Conservation (phyloP, 2,797 vertebrate species). For the Glyptemys insculpta region DNA sequence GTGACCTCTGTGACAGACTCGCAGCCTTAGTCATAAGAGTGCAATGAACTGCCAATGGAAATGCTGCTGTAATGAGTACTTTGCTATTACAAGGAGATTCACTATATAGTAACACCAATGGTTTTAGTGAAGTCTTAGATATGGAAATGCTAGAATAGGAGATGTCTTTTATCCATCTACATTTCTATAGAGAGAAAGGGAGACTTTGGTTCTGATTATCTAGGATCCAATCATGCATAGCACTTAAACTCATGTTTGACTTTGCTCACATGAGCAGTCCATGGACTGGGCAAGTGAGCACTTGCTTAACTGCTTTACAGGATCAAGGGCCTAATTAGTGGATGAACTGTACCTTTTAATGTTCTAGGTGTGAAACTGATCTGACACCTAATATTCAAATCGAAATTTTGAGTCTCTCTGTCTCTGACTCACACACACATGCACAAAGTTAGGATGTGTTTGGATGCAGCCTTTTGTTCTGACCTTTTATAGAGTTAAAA, state of each 20-base stretch:
- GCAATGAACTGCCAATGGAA: slow-evolving; percentile 68
- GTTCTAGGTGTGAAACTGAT: background rate
- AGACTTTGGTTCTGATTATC: slow-evolving; percentile 49
- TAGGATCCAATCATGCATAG: slow-evolving; percentile 53
- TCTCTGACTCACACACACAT: background rate
- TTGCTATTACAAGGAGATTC: slow-evolving; percentile 68
- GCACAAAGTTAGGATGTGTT: background rate
- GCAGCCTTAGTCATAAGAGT: background rate
- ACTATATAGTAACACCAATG: slow-evolving; percentile 69
- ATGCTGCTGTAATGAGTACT: slow-evolving; percentile 65
- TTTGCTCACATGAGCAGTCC: slow-evolving; percentile 58
- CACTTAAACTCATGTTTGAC: slow-evolving; percentile 54
- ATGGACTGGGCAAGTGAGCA: background rate
- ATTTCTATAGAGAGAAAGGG: slow-evolving; percentile 6
- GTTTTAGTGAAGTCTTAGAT: slow-evolving; percentile 63
- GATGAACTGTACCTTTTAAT: background rate
- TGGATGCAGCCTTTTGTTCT: slow-evolving; percentile 3
- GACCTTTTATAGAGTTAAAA: background rate
- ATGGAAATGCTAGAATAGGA: slow-evolving; percentile 58
- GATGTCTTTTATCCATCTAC: slow-evolving; percentile 53
- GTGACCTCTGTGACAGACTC: no score
- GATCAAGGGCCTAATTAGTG: slow-evolving; percentile 58
- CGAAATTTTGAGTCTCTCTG: slow-evolving; percentile 5
- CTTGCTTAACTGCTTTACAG: background rate
- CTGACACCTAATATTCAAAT: background rate